Evolutionary conservation across 2,797 vertebrate species (phyloP), one percentile per base, ranked within the genome.

Genomic region (Anguilla megastoma): DNA sequence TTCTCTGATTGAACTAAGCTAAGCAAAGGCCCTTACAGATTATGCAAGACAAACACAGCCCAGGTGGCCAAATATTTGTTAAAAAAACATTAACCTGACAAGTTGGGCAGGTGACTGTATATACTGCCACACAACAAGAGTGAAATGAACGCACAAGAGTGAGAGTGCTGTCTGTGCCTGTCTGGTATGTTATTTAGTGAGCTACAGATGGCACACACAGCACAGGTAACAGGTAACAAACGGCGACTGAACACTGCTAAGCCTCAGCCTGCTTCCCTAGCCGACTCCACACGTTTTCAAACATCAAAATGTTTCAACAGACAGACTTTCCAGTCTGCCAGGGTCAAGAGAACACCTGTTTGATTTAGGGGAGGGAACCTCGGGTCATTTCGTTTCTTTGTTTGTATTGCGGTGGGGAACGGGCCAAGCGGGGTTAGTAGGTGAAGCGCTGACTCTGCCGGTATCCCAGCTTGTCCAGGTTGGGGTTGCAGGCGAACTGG

Each of bases 401-500:
- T 36, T 45, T 80, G 1, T 50, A 10, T 0, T 76, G 12, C 3
- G 27, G 58, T 50, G 2, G 48, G 41, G 27, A 24, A n/a, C 5
- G 21, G 7, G 63, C 16, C 27, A 30, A 60, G 54, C 7, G 56
- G 16, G 16, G 50, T 86, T 94, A 94, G 87, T 90, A 95, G 87
- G 50, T 54, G 69, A 93, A 94, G 60, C 90, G 91, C 63, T 92
- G 93, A 85, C 89, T 90, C 86, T 90, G 90, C 71, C 89, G 79
- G 88, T 93, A 94, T 84, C 93, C 93, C 63, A 95, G 89, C 83
- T 93, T 93, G 88, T 94, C 93, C 86, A 95, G 89, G 88, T 92
- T 94, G 41, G 94, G 93, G 87, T 90, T 93, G 85, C 94, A 95
- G 50, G 93, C 92, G 41, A 94, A 92, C 91, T 94, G 93, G 88